phyloP scores from a whole-genome alignment of 2,888 invertebrate species.

The Oligia fasciuncula region DNA sequence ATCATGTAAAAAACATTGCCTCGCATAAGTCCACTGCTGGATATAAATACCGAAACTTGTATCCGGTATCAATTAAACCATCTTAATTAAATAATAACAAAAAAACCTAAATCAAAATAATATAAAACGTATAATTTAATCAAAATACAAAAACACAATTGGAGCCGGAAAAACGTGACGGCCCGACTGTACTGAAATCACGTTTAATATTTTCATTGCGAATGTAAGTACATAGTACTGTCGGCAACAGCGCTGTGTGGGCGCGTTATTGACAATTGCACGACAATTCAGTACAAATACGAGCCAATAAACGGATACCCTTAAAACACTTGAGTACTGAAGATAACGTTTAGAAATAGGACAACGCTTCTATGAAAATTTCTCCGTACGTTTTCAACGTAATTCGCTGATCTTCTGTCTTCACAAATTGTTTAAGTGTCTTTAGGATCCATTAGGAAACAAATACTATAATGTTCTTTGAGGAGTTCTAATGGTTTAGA shows the following conservation, averaged over 20 bases:
- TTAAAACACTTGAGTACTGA: constrained; percentile 37
- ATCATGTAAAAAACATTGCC: not conserved
- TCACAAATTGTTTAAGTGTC: constrained; percentile 53
- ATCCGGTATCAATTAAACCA: not conserved
- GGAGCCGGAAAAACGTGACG: constrained; percentile 57
- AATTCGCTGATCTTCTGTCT: constrained; percentile 42
- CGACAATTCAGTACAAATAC: constrained; percentile 53
- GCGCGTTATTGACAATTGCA: constrained; percentile 65
- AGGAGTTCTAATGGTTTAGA: constrained; percentile 39
- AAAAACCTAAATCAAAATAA: constrained; percentile 12
- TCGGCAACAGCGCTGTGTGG: constrained; percentile 64
- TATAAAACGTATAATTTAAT: constrained; percentile 30
- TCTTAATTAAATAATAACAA: constrained; percentile 1
- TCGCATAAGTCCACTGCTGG: not conserved
- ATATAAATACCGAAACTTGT: not conserved
- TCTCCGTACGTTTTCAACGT: constrained; percentile 29
- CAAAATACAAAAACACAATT: constrained; percentile 40
- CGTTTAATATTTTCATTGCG: constrained; percentile 66
- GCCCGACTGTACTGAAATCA: constrained; percentile 54
- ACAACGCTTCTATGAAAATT: constrained; percentile 26
- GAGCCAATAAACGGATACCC: constrained; percentile 51
- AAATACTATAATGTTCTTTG: constrained; percentile 41
- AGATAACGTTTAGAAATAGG: constrained; percentile 49
- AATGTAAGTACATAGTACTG: constrained; percentile 57
- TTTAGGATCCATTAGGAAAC: constrained; percentile 45